A percentile compares a stretch with the other conserved stretches of the same genome.
Evolutionary conservation across 2,113 vertebrate genomes (phyloP).

Genomic region (Pionites leucogaster): DNA sequence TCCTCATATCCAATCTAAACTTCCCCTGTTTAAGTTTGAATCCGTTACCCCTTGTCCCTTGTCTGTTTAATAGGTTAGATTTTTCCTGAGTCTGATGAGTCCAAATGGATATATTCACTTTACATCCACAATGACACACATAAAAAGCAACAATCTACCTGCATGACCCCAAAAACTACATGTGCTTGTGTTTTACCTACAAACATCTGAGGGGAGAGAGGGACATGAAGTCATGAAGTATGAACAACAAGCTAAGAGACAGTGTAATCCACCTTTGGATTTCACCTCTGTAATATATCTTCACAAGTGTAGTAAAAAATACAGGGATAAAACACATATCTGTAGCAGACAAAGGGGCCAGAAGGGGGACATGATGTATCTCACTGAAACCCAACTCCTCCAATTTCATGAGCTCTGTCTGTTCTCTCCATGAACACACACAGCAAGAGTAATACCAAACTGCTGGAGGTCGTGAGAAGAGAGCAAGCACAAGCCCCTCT

Average conservation of each 20-base stretch:
- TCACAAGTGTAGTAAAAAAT: not conserved
- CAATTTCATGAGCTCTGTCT: not conserved
- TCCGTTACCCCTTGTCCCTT: too few relatives aligned
- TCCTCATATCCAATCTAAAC: too few relatives aligned
- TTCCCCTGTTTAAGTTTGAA: too few relatives aligned
- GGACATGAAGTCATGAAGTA: not conserved
- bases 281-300: not conserved
- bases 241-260: not conserved
- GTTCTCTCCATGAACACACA: not conserved
- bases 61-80: not conserved
- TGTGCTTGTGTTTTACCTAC: not conserved
- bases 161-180: not conserved
- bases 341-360: not conserved
- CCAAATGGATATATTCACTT: not conserved
- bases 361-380: not conserved
- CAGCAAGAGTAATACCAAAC: not conserved
- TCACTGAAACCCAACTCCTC: not conserved
- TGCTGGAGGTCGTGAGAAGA: fast-evolving
- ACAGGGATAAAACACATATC: fast-evolving
- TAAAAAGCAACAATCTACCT: not conserved
- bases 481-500: not conserved
- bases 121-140: not conserved
- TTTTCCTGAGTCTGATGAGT: not conserved
- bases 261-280: not conserved
- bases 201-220: not conserved